These are phyloP conservation scores for Pasiphila rectangulata DNA, from an alignment of 2,888 invertebrate genomes.

Conservation along the genomic window DNA sequence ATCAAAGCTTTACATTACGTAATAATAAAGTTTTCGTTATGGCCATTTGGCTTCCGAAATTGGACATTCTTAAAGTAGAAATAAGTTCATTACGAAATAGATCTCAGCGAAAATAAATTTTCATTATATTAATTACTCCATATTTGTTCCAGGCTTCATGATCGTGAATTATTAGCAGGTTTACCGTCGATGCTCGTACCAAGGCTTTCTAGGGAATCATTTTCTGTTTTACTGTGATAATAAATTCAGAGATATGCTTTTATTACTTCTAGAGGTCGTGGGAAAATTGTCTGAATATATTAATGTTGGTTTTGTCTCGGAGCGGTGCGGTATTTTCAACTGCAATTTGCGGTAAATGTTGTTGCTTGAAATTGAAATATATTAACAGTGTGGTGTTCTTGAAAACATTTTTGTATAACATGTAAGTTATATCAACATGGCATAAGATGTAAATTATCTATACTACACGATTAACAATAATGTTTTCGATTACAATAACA, in stretches of 20 bases:
- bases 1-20: too few species aligned
- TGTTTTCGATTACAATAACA: too few species aligned
- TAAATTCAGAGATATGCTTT: constrained; percentile 32
- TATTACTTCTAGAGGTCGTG: constrained; percentile 22
- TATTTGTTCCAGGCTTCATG: constrained; percentile 43
- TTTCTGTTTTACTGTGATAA: constrained; percentile 27
- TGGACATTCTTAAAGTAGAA: too few species aligned
- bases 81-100: constrained; percentile 25
- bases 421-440: too few species aligned
- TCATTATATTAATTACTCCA: constrained; percentile 46
- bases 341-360: not conserved
- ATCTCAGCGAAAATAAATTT: constrained; percentile 41
- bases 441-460: too few species aligned
- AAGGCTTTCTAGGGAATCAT: constrained; percentile 27
- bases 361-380: too few species aligned
- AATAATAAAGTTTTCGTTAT: too few species aligned
- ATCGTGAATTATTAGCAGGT: constrained; percentile 40
- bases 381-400: too few species aligned
- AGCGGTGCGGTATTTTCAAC: not conserved
- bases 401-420: too few species aligned
- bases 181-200: constrained; percentile 27
- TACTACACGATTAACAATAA: too few species aligned
- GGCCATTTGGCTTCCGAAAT: too few species aligned
- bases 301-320: constrained; percentile 9
- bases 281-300: constrained; percentile 10